Percentiles rank a stretch among this genome's conserved stretches.
phyloP scores from a whole-genome alignment of 1,140 invertebrate genomes.

The Trypoxylus dichotomus region DNA sequence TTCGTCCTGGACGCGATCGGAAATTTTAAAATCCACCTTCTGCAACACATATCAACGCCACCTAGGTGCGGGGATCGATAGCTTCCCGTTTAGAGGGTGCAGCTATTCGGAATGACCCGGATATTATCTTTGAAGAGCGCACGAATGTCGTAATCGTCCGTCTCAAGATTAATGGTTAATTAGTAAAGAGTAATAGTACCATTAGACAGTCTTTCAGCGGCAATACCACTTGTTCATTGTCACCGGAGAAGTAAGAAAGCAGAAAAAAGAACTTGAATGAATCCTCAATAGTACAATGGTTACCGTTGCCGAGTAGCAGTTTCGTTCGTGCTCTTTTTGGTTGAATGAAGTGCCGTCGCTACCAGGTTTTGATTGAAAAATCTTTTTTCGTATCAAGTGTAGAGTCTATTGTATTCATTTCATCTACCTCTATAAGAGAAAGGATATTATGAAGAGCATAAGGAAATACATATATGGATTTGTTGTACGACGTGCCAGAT shows the following conservation, averaged over 20 bases:
- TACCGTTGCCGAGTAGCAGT: neutral
- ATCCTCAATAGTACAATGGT: neutral
- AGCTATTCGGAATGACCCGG: neutral
- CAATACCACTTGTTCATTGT: conserved; percentile 22
- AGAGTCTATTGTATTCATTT: too few relatives aligned
- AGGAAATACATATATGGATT: too few relatives aligned
- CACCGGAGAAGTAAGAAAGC: neutral
- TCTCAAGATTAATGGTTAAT: conserved; percentile 16
- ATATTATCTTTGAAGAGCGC: neutral
- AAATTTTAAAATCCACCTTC: neutral
- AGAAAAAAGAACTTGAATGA: neutral
- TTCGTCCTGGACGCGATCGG: neutral
- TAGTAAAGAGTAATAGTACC: conserved; percentile 19
- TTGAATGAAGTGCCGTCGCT: neutral
- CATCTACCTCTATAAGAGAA: too few relatives aligned
- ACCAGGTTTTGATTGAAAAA: neutral
- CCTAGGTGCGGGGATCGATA: neutral
- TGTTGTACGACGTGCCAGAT: too few relatives aligned
- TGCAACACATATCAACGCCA: neutral
- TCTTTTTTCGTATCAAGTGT: too few relatives aligned
- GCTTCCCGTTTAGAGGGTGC: neutral
- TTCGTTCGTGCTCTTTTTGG: neutral
- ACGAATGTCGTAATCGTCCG: conserved; percentile 12
- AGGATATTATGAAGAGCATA: too few relatives aligned
- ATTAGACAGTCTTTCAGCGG: conserved; percentile 15